These are phyloP conservation scores for Nemapogon koenigi DNA, from an alignment of 2,888 invertebrate species.

Conservation along the genomic window DNA sequence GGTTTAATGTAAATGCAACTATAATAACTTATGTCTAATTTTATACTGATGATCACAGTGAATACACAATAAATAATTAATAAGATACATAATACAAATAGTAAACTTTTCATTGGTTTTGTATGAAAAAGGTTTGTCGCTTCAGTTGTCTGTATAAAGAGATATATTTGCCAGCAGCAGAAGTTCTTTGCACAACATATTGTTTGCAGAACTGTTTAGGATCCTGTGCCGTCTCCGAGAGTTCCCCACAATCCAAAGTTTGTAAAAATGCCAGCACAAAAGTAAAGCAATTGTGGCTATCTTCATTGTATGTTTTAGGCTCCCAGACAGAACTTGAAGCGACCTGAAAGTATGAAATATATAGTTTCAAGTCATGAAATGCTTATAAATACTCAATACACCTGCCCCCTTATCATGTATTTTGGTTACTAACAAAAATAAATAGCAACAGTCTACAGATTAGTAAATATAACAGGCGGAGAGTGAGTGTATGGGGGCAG, in stretches of 20 bases:
- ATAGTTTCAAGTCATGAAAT: no score
- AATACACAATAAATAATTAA: constrained; percentile 36
- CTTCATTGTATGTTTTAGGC: constrained; percentile 74
- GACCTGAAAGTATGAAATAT: no score
- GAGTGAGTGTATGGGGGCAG: no score
- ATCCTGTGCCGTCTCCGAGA: constrained; percentile 71
- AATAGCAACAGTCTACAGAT: no score
- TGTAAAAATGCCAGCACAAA: constrained; percentile 84
- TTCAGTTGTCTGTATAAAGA: constrained; percentile 78
- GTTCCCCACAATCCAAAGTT: constrained; percentile 72
- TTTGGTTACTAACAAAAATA: no score
- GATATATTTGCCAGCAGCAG: constrained; percentile 85
- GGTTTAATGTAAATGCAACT: constrained; percentile 58
- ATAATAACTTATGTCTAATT: constrained; percentile 43
- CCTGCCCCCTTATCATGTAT: no score
- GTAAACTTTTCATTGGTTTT: constrained; percentile 42
- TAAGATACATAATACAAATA: constrained; percentile 2
- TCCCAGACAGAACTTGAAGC: constrained; percentile 70
- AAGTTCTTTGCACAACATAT: constrained; percentile 82
- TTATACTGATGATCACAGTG: constrained; percentile 49
- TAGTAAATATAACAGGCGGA: no score
- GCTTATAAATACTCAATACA: no score
- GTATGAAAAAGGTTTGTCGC: constrained; percentile 52
- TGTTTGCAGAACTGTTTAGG: constrained; percentile 79
- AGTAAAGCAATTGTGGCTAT: constrained; percentile 83